Evolutionary conservation across 2,797 vertebrate species (phyloP).

Genomic region (Manis crassicaudata): DNA sequence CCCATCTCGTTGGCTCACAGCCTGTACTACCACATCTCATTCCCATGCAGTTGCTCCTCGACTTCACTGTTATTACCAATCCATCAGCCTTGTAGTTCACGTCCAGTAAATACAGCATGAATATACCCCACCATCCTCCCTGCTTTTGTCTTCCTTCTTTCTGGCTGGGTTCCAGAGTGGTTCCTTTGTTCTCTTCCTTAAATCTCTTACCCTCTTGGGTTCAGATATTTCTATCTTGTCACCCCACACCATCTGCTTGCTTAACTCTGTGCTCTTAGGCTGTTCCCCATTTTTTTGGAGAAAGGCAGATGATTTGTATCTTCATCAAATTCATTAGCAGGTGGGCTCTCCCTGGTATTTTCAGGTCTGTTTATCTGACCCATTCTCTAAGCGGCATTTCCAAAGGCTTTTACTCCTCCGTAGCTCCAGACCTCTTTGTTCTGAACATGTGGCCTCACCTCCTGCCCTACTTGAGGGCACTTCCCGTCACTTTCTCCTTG

Average conservation of each 20-base stretch:
- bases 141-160: background rate
- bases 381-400: background rate
- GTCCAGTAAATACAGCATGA: background rate
- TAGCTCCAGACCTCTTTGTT: background rate
- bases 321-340: no score
- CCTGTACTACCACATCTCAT: no score
- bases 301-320: background rate
- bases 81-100: no score
- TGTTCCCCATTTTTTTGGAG: background rate
- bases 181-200: background rate
- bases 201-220: background rate
- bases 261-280: background rate
- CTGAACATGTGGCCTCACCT: background rate
- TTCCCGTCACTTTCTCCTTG: background rate
- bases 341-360: no score
- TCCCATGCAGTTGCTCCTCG: no score
- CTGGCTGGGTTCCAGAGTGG: background rate
- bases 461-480: background rate
- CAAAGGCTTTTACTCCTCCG: background rate
- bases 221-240: background rate
- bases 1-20: background rate
- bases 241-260: background rate
- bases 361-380: background rate
- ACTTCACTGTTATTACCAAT: fast-evolving
- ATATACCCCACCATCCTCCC: background rate